These are phyloP conservation scores for Urechis unicinctus DNA, from an alignment of 2,888 invertebrate species.

Conservation along the genomic window DNA sequence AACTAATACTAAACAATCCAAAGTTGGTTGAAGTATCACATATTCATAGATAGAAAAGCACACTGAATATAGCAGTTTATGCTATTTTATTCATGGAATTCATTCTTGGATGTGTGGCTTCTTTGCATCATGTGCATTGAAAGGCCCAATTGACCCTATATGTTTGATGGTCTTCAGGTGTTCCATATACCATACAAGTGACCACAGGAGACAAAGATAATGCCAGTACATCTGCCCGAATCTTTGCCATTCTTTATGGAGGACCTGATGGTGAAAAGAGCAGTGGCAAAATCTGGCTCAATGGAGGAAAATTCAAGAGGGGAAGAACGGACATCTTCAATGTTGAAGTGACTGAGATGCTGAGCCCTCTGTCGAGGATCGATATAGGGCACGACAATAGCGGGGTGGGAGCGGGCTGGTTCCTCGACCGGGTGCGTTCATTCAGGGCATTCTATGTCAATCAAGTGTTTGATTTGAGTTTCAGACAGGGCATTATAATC, in stretches of 20 bases:
- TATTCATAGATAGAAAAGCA: no score
- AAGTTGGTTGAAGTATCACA: no score
- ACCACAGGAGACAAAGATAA: conserved; percentile 40
- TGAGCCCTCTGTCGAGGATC: conserved; percentile 43
- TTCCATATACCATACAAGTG: conserved; percentile 44
- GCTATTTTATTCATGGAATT: no score
- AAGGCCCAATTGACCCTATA: no score
- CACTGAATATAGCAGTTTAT: no score
- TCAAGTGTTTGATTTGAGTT: no score
- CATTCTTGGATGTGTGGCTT: no score
- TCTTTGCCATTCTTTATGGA: conserved; percentile 40
- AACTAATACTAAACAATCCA: no score
- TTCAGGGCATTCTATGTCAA: no score
- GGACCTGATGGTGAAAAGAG: conserved; percentile 32
- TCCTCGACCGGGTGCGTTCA: conserved; percentile 34
- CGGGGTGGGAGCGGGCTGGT: conserved; percentile 46
- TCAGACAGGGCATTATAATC: no score
- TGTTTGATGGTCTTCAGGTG: no score
- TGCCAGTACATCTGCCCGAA: conserved; percentile 45
- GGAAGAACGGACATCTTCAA: conserved; percentile 43
- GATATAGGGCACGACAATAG: conserved; percentile 49
- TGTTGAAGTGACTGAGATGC: conserved; percentile 36
- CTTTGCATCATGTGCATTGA: no score
- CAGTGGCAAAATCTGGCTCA: conserved; percentile 48
- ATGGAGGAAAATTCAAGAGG: conserved; percentile 42